Base-by-base conservation (phyloP, 2,113 vertebrate species). In the Uropsilus gracilis region DNA sequence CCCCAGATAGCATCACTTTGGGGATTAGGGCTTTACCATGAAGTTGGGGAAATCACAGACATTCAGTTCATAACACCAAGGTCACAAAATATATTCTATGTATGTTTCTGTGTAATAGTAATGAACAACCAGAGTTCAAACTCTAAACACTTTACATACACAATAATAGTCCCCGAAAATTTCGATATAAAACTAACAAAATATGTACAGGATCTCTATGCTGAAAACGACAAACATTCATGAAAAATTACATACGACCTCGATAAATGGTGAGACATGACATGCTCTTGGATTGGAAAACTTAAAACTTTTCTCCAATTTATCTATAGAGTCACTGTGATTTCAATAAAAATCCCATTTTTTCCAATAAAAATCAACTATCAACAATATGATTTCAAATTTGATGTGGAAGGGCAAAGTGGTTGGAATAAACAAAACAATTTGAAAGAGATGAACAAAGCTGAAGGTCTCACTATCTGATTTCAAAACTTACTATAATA, bases 401-500 rank as follows among this genome's bases (percentile, higher is more conserved):
- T 30, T 77, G 75, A 48, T 42, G 6, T 26, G 34, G 30, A 84
- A 90, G 64, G 20, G 34, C 32, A 90, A 84, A 87, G 16, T 64
- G 44, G 57, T 46, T 69, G 61, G 42, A 73, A 77, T 68, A 66
- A 34, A 11, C 72, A 90, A 78, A 92, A 71, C 37, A 44, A 37
- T 78, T 95, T 72, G 30, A 86, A 92, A 89, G 71, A 86, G 20
- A 78, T 24, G 7, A 88, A 71, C 2, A 69, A 11, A 63, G 34
- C 61, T 44, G 42, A 81, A 69, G 46, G n/a, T 44, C 63, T 91
- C 26, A 72, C 17, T 64, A 71, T 9, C n/a, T 80, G 81, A 80
- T 97, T 78, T 90, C 59, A 88, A 88, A 32, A 37, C 42, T 82
- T 57, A 61, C 57, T 72, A 4, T 55, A 77, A 95, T n/a, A n/a